Evolutionary conservation across 2,113 vertebrate species (phyloP).

Genomic region (Cinclus cinclus): DNA sequence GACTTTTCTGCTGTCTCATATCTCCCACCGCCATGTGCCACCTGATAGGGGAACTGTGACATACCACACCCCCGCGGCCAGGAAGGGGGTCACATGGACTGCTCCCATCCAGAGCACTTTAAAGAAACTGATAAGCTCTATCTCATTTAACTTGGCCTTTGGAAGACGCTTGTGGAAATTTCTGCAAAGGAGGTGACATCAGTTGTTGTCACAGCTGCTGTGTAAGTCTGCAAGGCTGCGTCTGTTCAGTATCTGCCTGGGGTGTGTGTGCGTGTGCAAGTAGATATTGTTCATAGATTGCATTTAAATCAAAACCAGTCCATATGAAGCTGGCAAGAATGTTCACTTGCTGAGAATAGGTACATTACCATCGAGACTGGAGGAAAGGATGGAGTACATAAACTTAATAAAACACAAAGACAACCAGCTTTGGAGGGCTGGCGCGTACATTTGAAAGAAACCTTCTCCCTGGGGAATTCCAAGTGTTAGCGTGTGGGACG

Average conservation of each 20-base stretch:
- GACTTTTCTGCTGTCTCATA: constrained; percentile 66
- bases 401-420: constrained; percentile 11
- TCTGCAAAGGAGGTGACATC: constrained; percentile 69
- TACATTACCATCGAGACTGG: background rate
- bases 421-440: background rate
- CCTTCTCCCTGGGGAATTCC: constrained; percentile 40
- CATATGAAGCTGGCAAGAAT: background rate
- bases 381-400: background rate
- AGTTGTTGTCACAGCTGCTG: constrained; percentile 71
- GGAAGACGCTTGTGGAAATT: constrained; percentile 64
- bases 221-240: background rate
- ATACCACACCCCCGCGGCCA: constrained; percentile 43
- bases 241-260: constrained; percentile 35
- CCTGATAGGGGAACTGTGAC: constrained; percentile 66
- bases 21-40: constrained; percentile 54
- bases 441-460: constrained; percentile 14
- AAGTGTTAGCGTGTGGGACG: constrained; percentile 53
- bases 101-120: constrained; percentile 45
- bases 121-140: constrained; percentile 66
- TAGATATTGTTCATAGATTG: constrained; percentile 4
- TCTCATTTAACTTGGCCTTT: constrained; percentile 69
- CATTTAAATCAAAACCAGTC: constrained; percentile 27
- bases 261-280: background rate
- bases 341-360: background rate
- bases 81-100: constrained; percentile 46